These are phyloP conservation scores for Diadophis punctatus DNA, from an alignment of 2,113 vertebrate species.

Conservation along the genomic window DNA sequence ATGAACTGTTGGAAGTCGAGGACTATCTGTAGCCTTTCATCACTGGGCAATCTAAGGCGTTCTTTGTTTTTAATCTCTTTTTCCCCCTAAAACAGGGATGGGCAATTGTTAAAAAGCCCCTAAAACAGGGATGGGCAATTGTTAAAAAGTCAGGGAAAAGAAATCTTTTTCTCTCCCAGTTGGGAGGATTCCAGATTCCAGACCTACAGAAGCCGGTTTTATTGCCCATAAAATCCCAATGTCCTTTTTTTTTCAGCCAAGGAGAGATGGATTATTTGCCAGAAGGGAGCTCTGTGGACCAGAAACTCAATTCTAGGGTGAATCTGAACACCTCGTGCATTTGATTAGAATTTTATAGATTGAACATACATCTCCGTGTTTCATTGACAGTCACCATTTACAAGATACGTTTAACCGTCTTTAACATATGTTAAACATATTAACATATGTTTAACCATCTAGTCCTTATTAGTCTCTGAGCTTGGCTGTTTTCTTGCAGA, in stretches of 20 bases:
- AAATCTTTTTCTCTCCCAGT: background rate
- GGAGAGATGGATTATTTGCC: background rate
- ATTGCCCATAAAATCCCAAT: background rate
- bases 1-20: background rate
- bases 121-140: background rate
- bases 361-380: background rate
- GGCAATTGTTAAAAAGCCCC: too few species aligned
- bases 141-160: background rate
- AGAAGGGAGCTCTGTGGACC: background rate
- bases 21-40: background rate
- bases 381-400: background rate
- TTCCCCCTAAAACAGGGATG: too few species aligned
- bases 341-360: background rate
- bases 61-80: background rate
- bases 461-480: background rate
- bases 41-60: background rate
- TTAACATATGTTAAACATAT: too few species aligned
- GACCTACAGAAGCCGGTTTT: background rate
- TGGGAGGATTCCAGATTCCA: background rate
- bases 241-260: background rate
- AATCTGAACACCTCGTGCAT: background rate
- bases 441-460: background rate
- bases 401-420: background rate
- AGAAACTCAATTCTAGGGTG: background rate
- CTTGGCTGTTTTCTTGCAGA: background rate